Percentiles rank a stretch among this genome's conserved stretches.
phyloP scores from a whole-genome alignment of 2,888 invertebrate genomes.

The Malthinus seriepunctatus region DNA sequence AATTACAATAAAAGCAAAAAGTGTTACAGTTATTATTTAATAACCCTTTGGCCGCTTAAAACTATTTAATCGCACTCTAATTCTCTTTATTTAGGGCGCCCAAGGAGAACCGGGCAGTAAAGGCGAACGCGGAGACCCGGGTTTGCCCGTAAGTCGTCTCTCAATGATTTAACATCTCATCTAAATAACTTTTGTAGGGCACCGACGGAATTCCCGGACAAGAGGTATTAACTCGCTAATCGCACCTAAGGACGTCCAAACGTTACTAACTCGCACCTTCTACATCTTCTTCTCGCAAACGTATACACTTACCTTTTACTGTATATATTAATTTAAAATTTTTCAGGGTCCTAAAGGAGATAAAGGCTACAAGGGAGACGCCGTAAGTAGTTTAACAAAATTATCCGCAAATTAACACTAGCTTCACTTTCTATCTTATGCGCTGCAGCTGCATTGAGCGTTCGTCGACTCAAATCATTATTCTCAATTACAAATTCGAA shows the following conservation, averaged over 20 bases:
- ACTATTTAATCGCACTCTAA: too few relatives aligned
- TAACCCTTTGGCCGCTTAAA: background rate
- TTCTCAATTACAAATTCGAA: background rate
- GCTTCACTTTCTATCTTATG: constrained; percentile 5
- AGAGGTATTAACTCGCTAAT: constrained; percentile 66
- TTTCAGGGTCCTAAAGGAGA: constrained; percentile 87
- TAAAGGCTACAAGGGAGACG: constrained; percentile 83
- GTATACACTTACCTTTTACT: too few relatives aligned
- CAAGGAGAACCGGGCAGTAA: constrained; percentile 91
- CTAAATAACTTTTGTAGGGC: constrained; percentile 67
- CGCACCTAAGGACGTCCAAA: background rate
- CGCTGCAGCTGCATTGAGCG: constrained; percentile 9
- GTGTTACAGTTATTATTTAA: too few relatives aligned
- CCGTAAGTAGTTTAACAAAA: constrained; percentile 63
- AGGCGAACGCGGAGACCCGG: constrained; percentile 92
- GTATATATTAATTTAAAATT: constrained; percentile 34
- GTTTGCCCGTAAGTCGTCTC: constrained; percentile 78
- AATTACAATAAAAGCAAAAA: too few relatives aligned
- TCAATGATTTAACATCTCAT: constrained; percentile 7
- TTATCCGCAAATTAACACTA: background rate
- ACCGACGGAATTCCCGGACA: constrained; percentile 92
- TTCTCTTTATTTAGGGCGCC: constrained; percentile 69
- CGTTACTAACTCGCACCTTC: too few relatives aligned
- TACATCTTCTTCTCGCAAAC: too few relatives aligned
- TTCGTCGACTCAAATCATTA: background rate